Percentiles rank a stretch among this genome's conserved stretches.
Evolutionary conservation across 2,888 invertebrate species (phyloP).

Genomic region (Eudasyphora cyanicolor): DNA sequence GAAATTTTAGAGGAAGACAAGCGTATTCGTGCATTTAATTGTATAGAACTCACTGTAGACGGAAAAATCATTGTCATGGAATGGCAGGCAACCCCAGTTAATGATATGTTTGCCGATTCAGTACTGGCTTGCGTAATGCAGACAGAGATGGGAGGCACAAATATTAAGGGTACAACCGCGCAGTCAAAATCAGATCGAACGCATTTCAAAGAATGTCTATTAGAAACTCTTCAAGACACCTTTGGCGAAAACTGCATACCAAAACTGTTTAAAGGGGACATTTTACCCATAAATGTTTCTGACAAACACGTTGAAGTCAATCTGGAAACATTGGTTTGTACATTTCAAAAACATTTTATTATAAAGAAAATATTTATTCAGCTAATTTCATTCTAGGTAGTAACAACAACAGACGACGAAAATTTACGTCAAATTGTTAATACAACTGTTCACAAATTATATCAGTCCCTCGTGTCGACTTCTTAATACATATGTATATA

Average conservation of each 20-base stretch:
- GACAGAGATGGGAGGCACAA: constrained; percentile 86
- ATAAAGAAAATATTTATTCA: background rate
- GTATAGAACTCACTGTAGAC: constrained; percentile 90
- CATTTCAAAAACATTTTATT: background rate
- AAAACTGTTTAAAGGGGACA: constrained; percentile 95
- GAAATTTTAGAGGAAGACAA: constrained; percentile 86
- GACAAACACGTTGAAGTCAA: constrained; percentile 93
- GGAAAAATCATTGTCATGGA: constrained; percentile 92
- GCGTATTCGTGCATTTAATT: constrained; percentile 89
- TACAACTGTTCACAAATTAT: constrained; percentile 91
- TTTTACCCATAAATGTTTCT: constrained; percentile 91
- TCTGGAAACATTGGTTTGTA: constrained; percentile 84
- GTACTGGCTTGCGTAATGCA: constrained; percentile 93
- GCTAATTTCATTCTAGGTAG: constrained; percentile 82
- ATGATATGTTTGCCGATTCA: constrained; percentile 99
- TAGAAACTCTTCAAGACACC: constrained; percentile 87
- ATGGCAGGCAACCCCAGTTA: constrained; percentile 97
- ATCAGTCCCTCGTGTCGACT: constrained; percentile 86
- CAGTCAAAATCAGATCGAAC: constrained; percentile 90
- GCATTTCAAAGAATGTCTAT: constrained; percentile 89
- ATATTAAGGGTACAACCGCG: constrained; percentile 83
- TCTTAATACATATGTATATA: too few relatives aligned
- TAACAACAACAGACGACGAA: constrained; percentile 90
- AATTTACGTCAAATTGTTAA: constrained; percentile 90
- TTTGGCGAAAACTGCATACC: constrained; percentile 96